Evolutionary conservation across 2,113 vertebrate species (phyloP).

Genomic region (Labrus mixtus): DNA sequence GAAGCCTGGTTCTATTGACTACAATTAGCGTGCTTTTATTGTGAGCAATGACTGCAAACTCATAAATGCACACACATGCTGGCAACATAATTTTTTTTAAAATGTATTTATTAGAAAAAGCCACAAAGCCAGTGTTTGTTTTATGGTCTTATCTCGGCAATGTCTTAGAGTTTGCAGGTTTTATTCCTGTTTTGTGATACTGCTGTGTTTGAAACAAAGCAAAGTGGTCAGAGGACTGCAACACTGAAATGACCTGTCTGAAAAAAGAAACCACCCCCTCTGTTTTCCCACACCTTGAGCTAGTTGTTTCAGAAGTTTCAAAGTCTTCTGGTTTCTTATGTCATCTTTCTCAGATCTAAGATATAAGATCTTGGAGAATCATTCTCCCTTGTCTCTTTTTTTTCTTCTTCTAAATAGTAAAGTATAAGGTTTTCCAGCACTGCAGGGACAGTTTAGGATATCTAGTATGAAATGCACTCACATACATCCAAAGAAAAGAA

Average conservation of each 20-base stretch:
- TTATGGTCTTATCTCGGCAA: not conserved
- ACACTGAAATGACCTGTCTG: constrained; percentile 54
- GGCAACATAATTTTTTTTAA: too few relatives aligned
- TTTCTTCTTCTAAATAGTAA: not conserved
- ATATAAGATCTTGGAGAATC: not conserved
- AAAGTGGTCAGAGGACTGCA: constrained; percentile 60
- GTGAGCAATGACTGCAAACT: not conserved
- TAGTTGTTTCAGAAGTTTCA: constrained; percentile 11
- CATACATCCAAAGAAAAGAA: too few relatives aligned
- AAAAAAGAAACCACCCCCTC: constrained; percentile 26
- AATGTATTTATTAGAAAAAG: too few relatives aligned
- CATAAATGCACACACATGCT: not conserved
- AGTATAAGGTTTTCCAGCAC: too few relatives aligned
- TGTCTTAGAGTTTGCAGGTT: constrained; percentile 21
- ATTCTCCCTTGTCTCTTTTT: not conserved
- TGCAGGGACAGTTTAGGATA: too few relatives aligned
- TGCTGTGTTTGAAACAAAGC: constrained; percentile 48
- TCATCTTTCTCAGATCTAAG: constrained; percentile 30
- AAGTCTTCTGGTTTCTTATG: constrained; percentile 11
- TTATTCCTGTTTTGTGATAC: not conserved
- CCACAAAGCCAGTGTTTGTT: not conserved
- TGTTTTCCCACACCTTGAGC: constrained; percentile 20
- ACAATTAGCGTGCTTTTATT: not conserved
- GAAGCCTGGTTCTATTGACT: not conserved
- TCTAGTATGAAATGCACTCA: too few relatives aligned